Conservation (phyloP, 1,140 invertebrate species). For the Leptinotarsa lineolata region DNA sequence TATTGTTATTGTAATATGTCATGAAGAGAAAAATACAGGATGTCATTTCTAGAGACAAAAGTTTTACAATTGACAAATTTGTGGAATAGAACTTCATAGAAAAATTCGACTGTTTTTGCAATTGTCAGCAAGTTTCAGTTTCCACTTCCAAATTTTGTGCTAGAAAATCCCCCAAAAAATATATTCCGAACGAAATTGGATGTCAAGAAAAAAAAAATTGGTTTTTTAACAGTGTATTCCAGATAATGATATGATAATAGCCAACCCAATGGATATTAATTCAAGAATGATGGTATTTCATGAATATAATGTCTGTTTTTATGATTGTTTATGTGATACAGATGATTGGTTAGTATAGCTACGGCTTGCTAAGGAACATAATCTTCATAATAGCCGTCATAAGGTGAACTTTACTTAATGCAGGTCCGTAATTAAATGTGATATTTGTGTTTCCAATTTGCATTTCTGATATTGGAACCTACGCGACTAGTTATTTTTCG, state of each 20-base stretch:
- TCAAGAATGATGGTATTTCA: constrained; percentile 54
- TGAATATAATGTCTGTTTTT: constrained; percentile 54
- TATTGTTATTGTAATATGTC: no score
- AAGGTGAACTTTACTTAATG: constrained; percentile 27
- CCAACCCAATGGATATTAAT: constrained; percentile 49
- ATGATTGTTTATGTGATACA: constrained; percentile 57
- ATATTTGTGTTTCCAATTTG: constrained; percentile 44
- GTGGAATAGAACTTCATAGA: no score
- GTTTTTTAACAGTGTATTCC: constrained; percentile 29
- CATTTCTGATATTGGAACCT: constrained; percentile 22
- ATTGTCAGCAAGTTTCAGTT: no score
- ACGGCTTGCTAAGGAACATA: constrained; percentile 36
- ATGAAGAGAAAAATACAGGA: no score
- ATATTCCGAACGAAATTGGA: neutral
- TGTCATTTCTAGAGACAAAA: no score
- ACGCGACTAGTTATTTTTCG: neutral
- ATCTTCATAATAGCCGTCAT: constrained; percentile 29
- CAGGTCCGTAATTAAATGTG: constrained; percentile 43
- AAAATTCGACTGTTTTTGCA: no score
- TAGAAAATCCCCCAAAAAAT: no score
- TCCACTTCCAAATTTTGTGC: no score
- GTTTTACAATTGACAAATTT: no score
- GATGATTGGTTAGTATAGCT: constrained; percentile 56
- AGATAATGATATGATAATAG: constrained; percentile 55
- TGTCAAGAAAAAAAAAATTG: neutral